Conservation (phyloP, 1,140 invertebrate species). For the Drosophila varians region DNA sequence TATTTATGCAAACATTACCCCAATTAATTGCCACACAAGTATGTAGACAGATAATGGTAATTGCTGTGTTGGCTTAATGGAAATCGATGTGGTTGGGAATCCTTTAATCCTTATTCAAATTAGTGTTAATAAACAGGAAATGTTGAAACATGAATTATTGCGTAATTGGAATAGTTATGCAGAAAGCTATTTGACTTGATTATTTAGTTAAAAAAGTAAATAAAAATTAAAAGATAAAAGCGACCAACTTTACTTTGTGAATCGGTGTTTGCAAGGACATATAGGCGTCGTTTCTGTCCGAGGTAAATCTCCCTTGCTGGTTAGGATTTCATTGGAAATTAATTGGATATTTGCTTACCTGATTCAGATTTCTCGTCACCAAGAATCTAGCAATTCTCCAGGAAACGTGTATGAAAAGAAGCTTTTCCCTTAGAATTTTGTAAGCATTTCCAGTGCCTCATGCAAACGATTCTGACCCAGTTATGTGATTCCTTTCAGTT, state of each 20-base stretch:
- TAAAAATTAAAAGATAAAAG: too few species aligned
- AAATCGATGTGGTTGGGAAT: background rate
- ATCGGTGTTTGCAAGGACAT: too few species aligned
- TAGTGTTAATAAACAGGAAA: background rate
- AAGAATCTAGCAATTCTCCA: too few species aligned
- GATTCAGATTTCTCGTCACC: too few species aligned
- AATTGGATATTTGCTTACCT: too few species aligned
- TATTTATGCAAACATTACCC: background rate
- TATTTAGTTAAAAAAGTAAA: too few species aligned
- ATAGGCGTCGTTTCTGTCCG: too few species aligned
- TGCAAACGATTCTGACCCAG: conserved; percentile 41
- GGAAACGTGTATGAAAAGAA: too few species aligned
- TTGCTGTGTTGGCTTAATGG: background rate
- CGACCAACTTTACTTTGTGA: too few species aligned
- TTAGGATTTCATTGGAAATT: too few species aligned
- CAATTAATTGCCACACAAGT: background rate
- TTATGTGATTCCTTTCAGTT: conserved; percentile 17
- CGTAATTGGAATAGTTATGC: background rate
- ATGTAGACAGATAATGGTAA: background rate
- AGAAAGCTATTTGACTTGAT: too few species aligned
- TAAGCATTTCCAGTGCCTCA: background rate
- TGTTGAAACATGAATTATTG: background rate
- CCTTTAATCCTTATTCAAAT: background rate
- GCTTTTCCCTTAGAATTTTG: background rate
- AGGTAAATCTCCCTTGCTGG: too few species aligned